These are phyloP conservation scores for Hassar affinis DNA, from an alignment of 2,113 vertebrate genomes.

Conservation along the genomic window DNA sequence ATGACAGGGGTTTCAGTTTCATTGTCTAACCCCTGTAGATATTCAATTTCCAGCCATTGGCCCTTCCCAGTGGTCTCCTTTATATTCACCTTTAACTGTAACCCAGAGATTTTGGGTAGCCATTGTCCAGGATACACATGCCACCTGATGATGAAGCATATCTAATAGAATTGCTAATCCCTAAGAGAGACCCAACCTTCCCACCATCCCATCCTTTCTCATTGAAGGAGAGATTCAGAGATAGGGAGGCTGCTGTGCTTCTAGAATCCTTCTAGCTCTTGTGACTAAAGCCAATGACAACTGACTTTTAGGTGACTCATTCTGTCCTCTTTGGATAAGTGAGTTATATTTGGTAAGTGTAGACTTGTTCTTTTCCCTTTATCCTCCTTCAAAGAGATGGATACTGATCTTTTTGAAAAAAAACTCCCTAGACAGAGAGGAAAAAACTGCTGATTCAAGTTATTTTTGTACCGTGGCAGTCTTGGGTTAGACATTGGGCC, in stretches of 20 bases:
- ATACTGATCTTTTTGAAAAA: not conserved
- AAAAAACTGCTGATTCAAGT: constrained; percentile 5
- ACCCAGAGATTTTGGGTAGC: not conserved
- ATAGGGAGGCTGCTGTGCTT: constrained; percentile 45
- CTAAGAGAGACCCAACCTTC: not conserved
- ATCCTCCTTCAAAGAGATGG: not conserved
- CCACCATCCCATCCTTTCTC: not conserved
- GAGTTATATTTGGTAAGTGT: not conserved
- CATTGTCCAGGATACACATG: not conserved
- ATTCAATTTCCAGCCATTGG: not conserved
- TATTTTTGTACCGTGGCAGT: not conserved
- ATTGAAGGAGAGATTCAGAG: not conserved
- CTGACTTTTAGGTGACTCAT: constrained; percentile 19
- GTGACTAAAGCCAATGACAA: constrained; percentile 19
- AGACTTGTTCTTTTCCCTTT: not conserved
- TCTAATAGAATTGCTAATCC: constrained; percentile 19
- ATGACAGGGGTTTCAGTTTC: too few species aligned
- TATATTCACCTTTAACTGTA: constrained; percentile 13
- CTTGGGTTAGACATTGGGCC: too few species aligned
- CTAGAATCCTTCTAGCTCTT: constrained; percentile 29
- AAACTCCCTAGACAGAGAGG: not conserved
- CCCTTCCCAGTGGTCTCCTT: not conserved
- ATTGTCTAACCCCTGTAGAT: too few species aligned
- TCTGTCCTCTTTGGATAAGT: constrained; percentile 14
- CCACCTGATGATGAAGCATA: constrained; percentile 15